Base-by-base conservation (phyloP, 2,888 invertebrate genomes). In the Cephus spinipes region DNA sequence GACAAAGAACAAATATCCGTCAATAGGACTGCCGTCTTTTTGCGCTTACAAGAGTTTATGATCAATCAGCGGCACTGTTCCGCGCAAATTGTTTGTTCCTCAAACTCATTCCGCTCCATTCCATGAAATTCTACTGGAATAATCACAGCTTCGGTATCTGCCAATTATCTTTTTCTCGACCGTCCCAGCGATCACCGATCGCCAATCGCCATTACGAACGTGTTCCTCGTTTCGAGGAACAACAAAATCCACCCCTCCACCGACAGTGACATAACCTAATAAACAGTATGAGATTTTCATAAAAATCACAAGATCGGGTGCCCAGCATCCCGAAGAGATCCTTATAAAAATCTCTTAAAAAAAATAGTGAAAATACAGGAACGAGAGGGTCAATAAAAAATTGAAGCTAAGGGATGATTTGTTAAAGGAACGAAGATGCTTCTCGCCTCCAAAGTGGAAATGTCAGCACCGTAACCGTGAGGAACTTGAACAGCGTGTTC, bases 51-150 rank as follows among this genome's bases (percentile, higher is more conserved):
- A 82, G 86, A 87, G 85, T 86, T 88, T 88, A 88, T 86, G 88
- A 87, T 85, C 87, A 88, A 87, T 88, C 86, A 86, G 85, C 82
- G 83, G 83, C 84, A 85, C 85, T 82, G 83, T 86, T 86, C 84
- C 83, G 85, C 85, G 83, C 88, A 88, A 90, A 91, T 91, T 90
- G 89, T 90, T 90, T 90, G 89, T 90, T 90, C 90, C 90, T 89
- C 90, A 91, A 90, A 91, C 86, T 89, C 90, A 90, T 90, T 90
- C 88, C 87, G 87, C 87, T 88, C 87, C 88, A 89, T 90, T 90
- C 90, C 89, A 85, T 90, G 90, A 89, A 90, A 90, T 89, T 89
- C 90, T 88, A 87, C 88, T 90, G 87, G 87, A 90, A 90, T 90
- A 90, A 90, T 90, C 90, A 89, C 89, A 88, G 89, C 89, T 87